These are phyloP conservation scores for Stenodema calcarata DNA, from an alignment of 2,888 invertebrate genomes.

Conservation along the genomic window DNA sequence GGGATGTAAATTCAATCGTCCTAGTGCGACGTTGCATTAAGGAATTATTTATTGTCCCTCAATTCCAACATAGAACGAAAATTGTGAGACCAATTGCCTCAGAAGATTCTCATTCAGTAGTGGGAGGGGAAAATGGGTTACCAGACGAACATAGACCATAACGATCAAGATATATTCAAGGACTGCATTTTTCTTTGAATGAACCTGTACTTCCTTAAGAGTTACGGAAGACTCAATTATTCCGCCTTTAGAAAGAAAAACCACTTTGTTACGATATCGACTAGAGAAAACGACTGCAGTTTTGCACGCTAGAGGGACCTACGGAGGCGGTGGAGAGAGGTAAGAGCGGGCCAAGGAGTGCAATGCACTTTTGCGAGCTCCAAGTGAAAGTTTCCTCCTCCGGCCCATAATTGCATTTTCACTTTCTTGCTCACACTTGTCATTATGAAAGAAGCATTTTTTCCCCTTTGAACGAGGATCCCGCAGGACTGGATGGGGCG, in stretches of 20 bases:
- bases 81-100: too few species aligned
- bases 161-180: too few species aligned
- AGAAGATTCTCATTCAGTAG: too few species aligned
- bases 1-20: too few species aligned
- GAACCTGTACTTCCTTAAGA: neutral
- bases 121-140: too few species aligned
- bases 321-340: neutral
- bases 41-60: too few species aligned
- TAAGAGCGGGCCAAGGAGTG: neutral
- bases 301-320: neutral
- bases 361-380: slow-evolving; percentile 10
- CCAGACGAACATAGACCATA: too few species aligned
- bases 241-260: neutral
- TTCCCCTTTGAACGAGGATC: neutral
- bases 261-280: neutral
- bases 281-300: slow-evolving; percentile 16
- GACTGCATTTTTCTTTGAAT: too few species aligned
- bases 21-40: too few species aligned
- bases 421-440: slow-evolving; percentile 24
- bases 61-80: too few species aligned
- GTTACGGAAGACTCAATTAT: neutral
- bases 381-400: slow-evolving; percentile 7
- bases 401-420: slow-evolving; percentile 13
- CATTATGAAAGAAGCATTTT: neutral
- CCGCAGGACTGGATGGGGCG: neutral